phyloP scores from a whole-genome alignment of 2,797 vertebrate species.

The Paguma larvata region DNA sequence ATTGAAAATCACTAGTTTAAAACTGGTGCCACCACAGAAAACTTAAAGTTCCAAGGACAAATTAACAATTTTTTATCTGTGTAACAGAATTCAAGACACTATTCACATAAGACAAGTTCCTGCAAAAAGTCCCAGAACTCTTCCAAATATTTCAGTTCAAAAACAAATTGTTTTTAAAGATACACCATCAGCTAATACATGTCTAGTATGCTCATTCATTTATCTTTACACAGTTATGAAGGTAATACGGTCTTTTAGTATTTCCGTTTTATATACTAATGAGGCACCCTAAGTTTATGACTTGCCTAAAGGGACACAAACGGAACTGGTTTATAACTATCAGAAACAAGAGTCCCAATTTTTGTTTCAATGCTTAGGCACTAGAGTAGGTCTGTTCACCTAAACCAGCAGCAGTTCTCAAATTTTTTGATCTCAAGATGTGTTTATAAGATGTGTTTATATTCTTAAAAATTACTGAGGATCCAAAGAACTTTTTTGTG shows the following conservation, averaged over 20 bases:
- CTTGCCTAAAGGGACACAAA: constrained; percentile 43
- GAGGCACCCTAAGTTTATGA: neutral
- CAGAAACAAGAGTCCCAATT: neutral
- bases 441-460: neutral
- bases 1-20: constrained; percentile 8
- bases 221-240: constrained; percentile 1
- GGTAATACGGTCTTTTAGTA: neutral
- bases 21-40: constrained; percentile 20
- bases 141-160: neutral
- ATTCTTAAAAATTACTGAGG: constrained; percentile 31
- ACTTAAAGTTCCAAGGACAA: constrained; percentile 47
- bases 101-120: neutral
- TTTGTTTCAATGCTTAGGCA: neutral
- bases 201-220: neutral
- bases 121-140: neutral
- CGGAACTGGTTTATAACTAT: neutral
- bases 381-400: neutral
- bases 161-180: neutral
- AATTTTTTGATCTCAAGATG: neutral
- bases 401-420: neutral
- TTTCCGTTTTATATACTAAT: constrained; percentile 47
- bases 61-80: neutral
- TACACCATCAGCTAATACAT: neutral
- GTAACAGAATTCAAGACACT: neutral
- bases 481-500: neutral